Evolutionary conservation across 2,888 invertebrate species (phyloP), one percentile per base, ranked within the genome.

Genomic region (Cenopis cana): DNA sequence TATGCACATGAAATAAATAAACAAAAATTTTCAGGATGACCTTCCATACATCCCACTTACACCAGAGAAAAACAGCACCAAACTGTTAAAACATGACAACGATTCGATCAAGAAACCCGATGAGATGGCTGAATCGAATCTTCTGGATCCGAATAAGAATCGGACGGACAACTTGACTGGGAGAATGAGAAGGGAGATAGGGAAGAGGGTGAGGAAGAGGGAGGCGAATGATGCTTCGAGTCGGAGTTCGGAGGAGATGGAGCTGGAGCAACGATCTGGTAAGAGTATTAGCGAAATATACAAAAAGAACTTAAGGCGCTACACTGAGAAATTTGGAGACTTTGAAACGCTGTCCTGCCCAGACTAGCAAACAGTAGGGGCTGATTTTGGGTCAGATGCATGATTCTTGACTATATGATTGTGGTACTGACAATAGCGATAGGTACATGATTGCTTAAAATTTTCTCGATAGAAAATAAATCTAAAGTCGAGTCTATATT

Each of bases 231-330:
- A 85, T 46, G 88, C 86, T 6, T 68, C 82, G 54, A 79, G 78
- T 74, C 82, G 83, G 10, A 89, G 88, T 66, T 89, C 89, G 0
- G 91, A 91, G 20, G 92, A 92, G 55, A 87, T 89, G 85, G 80
- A 85, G 52, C 75, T 77, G 55, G 84, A 78, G 5, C 69, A 73
- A 24, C 76, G 77, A 10, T 36, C 65, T 75, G 88, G 89, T 90
- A 73, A 77, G 81, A n/a, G n/a, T n/a, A n/a, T n/a, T n/a, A n/a
- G n/a, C n/a, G n/a, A n/a, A n/a, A n/a, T n/a, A n/a, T n/a, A n/a
- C n/a, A n/a, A n/a, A n/a, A n/a, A n/a, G n/a, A n/a, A n/a, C n/a
- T n/a, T n/a, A n/a, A n/a, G n/a, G n/a, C n/a, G n/a, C n/a, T n/a
- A n/a, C n/a, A n/a, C n/a, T n/a, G n/a, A n/a, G n/a, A n/a, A n/a